Evolutionary conservation across 2,797 vertebrate species (phyloP).

Genomic region (Sandelia bainsii): DNA sequence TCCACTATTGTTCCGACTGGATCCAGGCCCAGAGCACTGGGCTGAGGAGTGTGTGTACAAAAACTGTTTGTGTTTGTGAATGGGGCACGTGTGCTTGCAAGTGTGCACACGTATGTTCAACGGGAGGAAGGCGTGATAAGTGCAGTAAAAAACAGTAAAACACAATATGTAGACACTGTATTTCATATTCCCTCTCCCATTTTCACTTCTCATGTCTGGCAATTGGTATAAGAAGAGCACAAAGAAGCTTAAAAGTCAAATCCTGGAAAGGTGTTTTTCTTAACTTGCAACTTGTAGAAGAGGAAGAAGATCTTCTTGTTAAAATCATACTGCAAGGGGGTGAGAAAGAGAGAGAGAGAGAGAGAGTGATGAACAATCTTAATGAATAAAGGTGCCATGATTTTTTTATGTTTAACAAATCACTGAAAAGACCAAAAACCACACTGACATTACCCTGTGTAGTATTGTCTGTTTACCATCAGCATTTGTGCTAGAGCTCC

Average conservation of each 20-base stretch:
- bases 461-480: background rate
- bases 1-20: constrained; percentile 90
- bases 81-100: constrained; percentile 13
- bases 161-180: background rate
- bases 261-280: background rate
- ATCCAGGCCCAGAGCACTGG: constrained; percentile 62
- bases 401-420: constrained; percentile 17
- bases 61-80: background rate
- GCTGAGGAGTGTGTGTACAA: constrained; percentile 31
- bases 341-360: background rate
- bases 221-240: background rate
- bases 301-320: background rate
- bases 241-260: background rate
- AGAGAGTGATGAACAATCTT: background rate
- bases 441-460: background rate
- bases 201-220: constrained; percentile 3
- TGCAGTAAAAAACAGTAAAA: constrained; percentile 17
- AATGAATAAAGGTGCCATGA: background rate
- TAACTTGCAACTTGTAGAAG: background rate
- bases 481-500: background rate
- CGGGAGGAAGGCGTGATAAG: background rate
- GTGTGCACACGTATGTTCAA: constrained; percentile 24
- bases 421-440: constrained; percentile 16
- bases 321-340: too few relatives aligned
- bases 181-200: background rate